phyloP scores from a whole-genome alignment of 2,113 vertebrate species.

The Crotalus tigris region DNA sequence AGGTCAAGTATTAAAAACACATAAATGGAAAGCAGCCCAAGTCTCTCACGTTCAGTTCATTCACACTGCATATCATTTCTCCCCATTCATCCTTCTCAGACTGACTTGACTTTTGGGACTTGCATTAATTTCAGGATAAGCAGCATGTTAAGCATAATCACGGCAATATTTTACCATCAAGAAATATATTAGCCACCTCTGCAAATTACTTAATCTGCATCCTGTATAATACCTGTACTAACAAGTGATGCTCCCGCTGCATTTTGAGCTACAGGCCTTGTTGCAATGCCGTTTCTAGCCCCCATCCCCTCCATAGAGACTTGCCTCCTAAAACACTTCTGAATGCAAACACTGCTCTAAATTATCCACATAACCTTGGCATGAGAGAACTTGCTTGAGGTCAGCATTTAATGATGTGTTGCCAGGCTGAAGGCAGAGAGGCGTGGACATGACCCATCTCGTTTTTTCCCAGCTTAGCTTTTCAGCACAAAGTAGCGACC shows the following conservation, averaged over 20 bases:
- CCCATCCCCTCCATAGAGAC: neutral
- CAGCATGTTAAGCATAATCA: neutral
- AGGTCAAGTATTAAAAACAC: neutral
- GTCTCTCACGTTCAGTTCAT: no score
- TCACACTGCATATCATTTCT: neutral
- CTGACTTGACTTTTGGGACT: neutral
- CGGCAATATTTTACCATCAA: neutral
- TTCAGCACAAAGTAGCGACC: neutral
- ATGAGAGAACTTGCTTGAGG: neutral
- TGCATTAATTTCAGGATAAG: neutral
- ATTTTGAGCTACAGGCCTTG: neutral
- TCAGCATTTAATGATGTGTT: conserved; percentile 19
- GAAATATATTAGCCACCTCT: neutral
- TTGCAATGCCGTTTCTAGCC: neutral
- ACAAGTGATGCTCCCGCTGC: neutral
- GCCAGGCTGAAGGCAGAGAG: neutral
- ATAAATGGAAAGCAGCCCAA: neutral
- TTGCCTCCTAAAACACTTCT: neutral
- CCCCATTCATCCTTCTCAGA: neutral
- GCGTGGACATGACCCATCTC: neutral
- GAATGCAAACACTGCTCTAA: neutral
- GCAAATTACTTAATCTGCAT: neutral
- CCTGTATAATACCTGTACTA: neutral
- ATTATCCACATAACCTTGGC: conserved; percentile 14
- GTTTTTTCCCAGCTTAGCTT: neutral